Evolutionary conservation across 2,113 vertebrate species (phyloP).

Genomic region (Helogale parvula): DNA sequence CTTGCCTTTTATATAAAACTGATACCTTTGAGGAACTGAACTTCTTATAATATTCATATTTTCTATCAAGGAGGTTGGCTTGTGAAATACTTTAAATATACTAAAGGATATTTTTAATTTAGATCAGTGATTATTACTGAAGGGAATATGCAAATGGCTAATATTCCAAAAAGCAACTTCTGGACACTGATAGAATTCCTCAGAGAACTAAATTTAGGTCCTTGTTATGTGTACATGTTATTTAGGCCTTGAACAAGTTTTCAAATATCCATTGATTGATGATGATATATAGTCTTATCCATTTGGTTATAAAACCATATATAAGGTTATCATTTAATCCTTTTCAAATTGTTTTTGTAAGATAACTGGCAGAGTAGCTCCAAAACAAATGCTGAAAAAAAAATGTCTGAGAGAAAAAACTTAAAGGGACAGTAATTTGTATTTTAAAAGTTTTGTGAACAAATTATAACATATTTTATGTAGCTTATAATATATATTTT

Average conservation of each 20-base stretch:
- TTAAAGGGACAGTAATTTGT: conserved; percentile 36
- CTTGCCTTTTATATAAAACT: conserved; percentile 47
- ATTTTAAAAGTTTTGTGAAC: conserved; percentile 59
- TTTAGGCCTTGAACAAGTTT: conserved; percentile 21
- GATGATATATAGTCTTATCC: conserved; percentile 43
- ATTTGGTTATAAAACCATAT: conserved; percentile 46
- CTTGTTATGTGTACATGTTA: background rate
- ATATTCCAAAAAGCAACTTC: conserved; percentile 38
- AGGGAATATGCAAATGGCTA: background rate
- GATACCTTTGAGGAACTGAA: conserved; percentile 36
- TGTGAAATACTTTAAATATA: conserved; percentile 38
- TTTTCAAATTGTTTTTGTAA: conserved; percentile 55
- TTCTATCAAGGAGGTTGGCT: background rate
- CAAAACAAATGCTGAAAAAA: conserved; percentile 49
- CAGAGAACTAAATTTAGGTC: conserved; percentile 40
- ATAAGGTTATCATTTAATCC: conserved; percentile 41
- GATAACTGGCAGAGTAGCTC: conserved; percentile 21
- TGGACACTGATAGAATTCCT: conserved; percentile 30
- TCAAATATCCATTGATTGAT: conserved; percentile 40
- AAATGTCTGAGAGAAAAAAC: background rate
- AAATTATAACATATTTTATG: conserved; percentile 38
- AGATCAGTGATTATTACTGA: conserved; percentile 51
- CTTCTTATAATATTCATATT: conserved; percentile 38
- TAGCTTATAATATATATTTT: conserved; percentile 42
- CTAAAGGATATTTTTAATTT: conserved; percentile 22